phyloP scores from a whole-genome alignment of 2,797 vertebrate genomes.

The Gadopsis bispinosus region DNA sequence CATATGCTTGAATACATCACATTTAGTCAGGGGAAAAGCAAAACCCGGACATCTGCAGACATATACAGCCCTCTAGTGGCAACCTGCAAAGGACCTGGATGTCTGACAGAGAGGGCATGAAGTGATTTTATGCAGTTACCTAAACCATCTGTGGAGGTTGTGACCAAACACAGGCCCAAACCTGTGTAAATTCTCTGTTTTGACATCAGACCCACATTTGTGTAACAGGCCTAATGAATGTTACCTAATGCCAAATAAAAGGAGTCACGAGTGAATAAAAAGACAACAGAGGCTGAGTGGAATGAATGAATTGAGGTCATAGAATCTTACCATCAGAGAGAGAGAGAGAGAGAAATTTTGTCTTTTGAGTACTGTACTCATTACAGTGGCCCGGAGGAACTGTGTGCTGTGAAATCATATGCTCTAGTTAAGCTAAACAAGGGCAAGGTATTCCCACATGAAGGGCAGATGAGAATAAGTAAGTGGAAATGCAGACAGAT shows the following conservation, averaged over 20 bases:
- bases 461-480: constrained; percentile 78
- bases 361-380: constrained; percentile 80
- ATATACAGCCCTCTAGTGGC: constrained; percentile 87
- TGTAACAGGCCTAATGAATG: constrained; percentile 48
- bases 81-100: constrained; percentile 39
- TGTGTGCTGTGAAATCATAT: constrained; percentile 81
- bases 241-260: constrained; percentile 60
- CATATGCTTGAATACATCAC: constrained; percentile 83
- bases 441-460: constrained; percentile 82
- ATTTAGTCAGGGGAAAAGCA: constrained; percentile 64
- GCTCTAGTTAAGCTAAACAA: constrained; percentile 84
- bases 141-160: constrained; percentile 70
- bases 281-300: constrained; percentile 37
- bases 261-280: constrained; percentile 40
- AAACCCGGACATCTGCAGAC: constrained; percentile 75
- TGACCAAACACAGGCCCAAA: constrained; percentile 53
- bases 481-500: constrained; percentile 71
- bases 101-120: constrained; percentile 41
- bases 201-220: constrained; percentile 55
- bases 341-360: constrained; percentile 69
- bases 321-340: constrained; percentile 66
- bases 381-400: constrained; percentile 78
- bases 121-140: constrained; percentile 61
- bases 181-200: constrained; percentile 45
- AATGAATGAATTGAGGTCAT: constrained; percentile 74